A percentile compares a stretch with the other conserved stretches of the same genome.
Conservation (phyloP, 2,888 invertebrate genomes). For the Bugulina stolonifera region DNA sequence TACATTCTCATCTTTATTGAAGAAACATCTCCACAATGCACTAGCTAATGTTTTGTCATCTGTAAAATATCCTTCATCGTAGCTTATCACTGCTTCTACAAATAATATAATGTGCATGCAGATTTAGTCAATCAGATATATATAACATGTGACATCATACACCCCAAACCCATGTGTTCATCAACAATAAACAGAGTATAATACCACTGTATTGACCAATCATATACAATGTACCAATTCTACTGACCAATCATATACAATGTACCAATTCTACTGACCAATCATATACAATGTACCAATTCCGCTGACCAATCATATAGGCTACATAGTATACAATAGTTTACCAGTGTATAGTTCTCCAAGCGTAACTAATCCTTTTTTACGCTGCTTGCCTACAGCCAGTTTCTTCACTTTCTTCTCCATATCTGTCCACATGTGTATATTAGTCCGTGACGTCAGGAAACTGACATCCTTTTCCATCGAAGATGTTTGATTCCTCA, state of each 20-base stretch:
- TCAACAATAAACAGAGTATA: too few species aligned
- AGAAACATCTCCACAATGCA: conserved; percentile 13
- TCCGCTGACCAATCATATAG: too few species aligned
- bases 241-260: too few species aligned
- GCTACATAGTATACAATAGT: too few species aligned
- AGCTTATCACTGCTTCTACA: conserved; percentile 2
- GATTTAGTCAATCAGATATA: neutral
- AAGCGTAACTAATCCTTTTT: neutral
- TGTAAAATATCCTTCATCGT: conserved; percentile 13
- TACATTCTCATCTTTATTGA: neutral
- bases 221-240: too few species aligned
- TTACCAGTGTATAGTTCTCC: neutral
- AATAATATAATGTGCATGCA: neutral
- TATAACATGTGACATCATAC: too few species aligned
- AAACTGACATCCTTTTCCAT: neutral
- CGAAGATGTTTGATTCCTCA: neutral
- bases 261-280: too few species aligned
- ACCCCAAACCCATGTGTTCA: too few species aligned
- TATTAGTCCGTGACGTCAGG: neutral
- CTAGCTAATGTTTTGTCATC: conserved; percentile 22
- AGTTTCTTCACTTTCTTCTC: neutral
- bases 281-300: too few species aligned
- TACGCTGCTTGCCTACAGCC: neutral
- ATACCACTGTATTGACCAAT: too few species aligned
- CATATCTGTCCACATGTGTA: conserved; percentile 15